Base-by-base conservation (phyloP, 2,113 vertebrate genomes). In the Syrrhaptes paradoxus region DNA sequence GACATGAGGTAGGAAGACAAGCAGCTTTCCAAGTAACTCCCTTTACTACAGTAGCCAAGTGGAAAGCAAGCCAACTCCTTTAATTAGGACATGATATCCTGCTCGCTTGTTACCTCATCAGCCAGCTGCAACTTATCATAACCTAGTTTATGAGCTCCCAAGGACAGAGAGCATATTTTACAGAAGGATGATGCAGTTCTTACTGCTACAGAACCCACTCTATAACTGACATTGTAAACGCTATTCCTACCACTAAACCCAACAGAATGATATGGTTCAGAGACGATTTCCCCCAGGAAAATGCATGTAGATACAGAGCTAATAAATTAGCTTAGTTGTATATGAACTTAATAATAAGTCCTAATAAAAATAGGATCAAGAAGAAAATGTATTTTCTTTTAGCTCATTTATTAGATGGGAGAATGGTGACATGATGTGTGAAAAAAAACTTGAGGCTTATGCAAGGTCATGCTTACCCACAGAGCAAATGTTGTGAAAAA, bases 11-110 rank as follows among this genome's bases (percentile, higher is more conserved):
- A 93, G 83, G 79, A 90, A 87, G 87, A 76, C 32, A 81, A 86
- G 66, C 48, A 94, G 41, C 80, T 92, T 87, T 94, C 96, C 90
- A 90, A 96, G 83, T 75, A 92, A 96, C 93, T 96, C 96, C 95
- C 89, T 94, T 81, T 86, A 54, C 90, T 65, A 68, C 48, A 66
- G 89, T 72, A 92, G 92, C 96, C 96, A 96, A 96, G 57, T 13
- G 14, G 46, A 93, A 87, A 93, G 31, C 55, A 67, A 94, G 89
- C 87, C 90, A 87, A 29, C 22, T 63, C 57, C 63, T 95, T 91
- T 93, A 93, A 96, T 95, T 92, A 80, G 92, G 87, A 65, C 87
- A 81, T 87, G 83, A 74, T 93, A 66, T 90, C 92, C 96, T 94
- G 75, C 62, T 93, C 0, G 0, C 70, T 95, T 94, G 80, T 96